Evolutionary conservation across 2,888 invertebrate genomes (phyloP), one percentile per base, ranked within the genome.

Genomic region (Eupithecia abbreviata): DNA sequence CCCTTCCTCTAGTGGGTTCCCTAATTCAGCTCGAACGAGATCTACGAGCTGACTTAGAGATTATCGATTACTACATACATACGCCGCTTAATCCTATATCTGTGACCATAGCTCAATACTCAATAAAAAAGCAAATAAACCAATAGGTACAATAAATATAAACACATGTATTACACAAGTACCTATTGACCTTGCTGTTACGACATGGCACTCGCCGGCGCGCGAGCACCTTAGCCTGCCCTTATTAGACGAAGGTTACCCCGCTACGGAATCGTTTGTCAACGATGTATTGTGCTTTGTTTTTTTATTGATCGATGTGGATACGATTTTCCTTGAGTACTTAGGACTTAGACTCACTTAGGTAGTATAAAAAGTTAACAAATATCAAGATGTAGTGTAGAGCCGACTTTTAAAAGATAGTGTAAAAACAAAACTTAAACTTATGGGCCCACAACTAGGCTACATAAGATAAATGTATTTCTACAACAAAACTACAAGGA

Each of bases 241-340:
- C 66, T 66, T 66, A 42, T 66, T 42, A 41, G 42, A 15, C 5
- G 68, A 72, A 74, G 77, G 76, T 43, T 72, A 66, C 41, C n/a
- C 76, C 41, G 13, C 49, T 69, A 62, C 18, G 49, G 72, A 76
- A 72, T 72, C 69, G 72, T 76, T 76, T 72, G 72, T 72, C 76
- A 73, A 68, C 58, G 67, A 62, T 15, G 7, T 15, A 66, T 66
- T 66, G 66, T 66, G 41, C 71, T 65, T 49, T 62, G 66, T 42
- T 66, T 66, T 42, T 66, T 42, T 66, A 15, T 42, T 66, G 62
- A 58, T 58, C 18, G n/a, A 58, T 58, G 9, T 2, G 65, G 42
- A 66, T 41, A 13, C 13, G 66, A 65, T 66, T 66, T 66, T 66
- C 42, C 66, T 66, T 42, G 42, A 42, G 42, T 41, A 12, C 13